Percentiles rank a stretch among this genome's conserved stretches.
phyloP scores from a whole-genome alignment of 2,797 vertebrate genomes.

The Oophaga sylvatica region DNA sequence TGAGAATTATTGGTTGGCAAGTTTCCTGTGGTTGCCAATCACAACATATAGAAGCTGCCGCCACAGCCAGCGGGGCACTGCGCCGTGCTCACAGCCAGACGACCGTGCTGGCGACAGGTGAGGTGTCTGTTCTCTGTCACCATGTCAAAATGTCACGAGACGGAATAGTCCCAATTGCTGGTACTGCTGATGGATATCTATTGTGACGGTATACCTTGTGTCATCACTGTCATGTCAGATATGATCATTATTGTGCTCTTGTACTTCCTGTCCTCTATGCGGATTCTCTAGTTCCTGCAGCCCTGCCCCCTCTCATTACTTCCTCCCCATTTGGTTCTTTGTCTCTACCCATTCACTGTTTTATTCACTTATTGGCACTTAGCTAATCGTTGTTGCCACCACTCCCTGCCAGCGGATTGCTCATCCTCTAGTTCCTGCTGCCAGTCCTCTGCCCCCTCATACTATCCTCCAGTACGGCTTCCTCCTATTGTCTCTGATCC shows the following conservation, averaged over 20 bases:
- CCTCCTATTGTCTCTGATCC: too few relatives aligned
- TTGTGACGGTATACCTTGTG: background rate
- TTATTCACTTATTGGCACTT: too few relatives aligned
- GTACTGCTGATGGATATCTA: background rate
- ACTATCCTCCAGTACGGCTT: too few relatives aligned
- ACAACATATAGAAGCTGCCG: too few relatives aligned
- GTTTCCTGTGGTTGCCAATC: background rate
- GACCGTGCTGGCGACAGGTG: conserved; percentile 13
- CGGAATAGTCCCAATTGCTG: background rate
- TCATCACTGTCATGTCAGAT: background rate
- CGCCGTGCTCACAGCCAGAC: background rate
- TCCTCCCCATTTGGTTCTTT: too few relatives aligned
- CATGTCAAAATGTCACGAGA: background rate
- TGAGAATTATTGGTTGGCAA: background rate
- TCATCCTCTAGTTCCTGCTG: too few relatives aligned
- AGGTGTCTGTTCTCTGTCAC: conserved; percentile 12
- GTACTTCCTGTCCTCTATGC: background rate
- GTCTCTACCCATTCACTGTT: too few relatives aligned
- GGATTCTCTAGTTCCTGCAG: too few relatives aligned
- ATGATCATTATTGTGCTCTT: background rate
- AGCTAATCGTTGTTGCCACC: too few relatives aligned
- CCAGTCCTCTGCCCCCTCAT: too few relatives aligned
- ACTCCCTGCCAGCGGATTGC: too few relatives aligned
- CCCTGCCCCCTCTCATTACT: too few relatives aligned
- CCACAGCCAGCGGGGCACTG: background rate